A percentile compares a stretch with the other conserved stretches of the same genome.
Conservation (phyloP, 2,113 vertebrate species). For the Jaculus jaculus region DNA sequence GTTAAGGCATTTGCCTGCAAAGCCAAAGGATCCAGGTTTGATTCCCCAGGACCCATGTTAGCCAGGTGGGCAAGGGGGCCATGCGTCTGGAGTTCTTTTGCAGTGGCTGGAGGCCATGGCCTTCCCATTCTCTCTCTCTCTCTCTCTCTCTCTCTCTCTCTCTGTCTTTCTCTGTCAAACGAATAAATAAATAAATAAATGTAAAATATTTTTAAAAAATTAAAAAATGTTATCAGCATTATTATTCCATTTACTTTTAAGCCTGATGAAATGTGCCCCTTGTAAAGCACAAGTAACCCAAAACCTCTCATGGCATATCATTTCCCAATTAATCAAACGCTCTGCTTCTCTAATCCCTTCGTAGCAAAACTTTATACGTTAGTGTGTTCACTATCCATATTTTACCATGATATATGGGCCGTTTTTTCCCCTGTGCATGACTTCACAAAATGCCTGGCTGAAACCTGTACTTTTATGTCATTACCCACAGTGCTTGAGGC, state of each 20-base stretch:
- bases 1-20: too few relatives aligned
- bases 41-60: too few relatives aligned
- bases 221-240: background rate
- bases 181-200: too few relatives aligned
- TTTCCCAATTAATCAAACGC: background rate
- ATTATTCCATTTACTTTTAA: background rate
- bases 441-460: background rate
- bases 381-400: rapidly evolving
- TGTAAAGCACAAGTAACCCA: background rate
- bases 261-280: background rate
- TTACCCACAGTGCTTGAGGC: background rate
- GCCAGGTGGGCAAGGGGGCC: too few relatives aligned
- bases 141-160: too few relatives aligned
- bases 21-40: too few relatives aligned
- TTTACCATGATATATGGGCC: too few relatives aligned
- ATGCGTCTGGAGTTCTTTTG: too few relatives aligned
- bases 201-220: too few relatives aligned
- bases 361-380: background rate
- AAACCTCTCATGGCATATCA: background rate
- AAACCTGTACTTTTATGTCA: background rate
- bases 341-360: background rate
- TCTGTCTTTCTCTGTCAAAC: too few relatives aligned
- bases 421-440: background rate
- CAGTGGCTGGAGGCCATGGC: too few relatives aligned
- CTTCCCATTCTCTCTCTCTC: too few relatives aligned